These are phyloP conservation scores for Epinephelus lanceolatus DNA, from an alignment of 2,113 vertebrate genomes.

Conservation along the genomic window DNA sequence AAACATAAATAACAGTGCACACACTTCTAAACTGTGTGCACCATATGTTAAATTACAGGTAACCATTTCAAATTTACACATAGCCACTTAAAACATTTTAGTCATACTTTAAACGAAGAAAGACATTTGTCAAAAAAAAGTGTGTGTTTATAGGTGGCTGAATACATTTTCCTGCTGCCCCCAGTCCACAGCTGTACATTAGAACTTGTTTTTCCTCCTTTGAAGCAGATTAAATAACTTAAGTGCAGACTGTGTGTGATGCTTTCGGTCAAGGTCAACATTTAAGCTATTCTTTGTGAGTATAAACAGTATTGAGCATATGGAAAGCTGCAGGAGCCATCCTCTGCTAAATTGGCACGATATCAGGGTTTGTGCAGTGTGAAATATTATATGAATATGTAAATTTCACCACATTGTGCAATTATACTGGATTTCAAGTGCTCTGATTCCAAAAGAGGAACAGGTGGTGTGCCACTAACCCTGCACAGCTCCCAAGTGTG, in stretches of 20 bases:
- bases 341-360: background rate
- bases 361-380: background rate
- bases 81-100: too few species aligned
- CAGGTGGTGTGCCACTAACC: background rate
- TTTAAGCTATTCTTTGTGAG: background rate
- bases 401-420: background rate
- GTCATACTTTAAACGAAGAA: too few species aligned
- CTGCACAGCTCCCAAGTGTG: background rate
- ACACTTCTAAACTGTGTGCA: too few species aligned
- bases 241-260: background rate
- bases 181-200: too few species aligned
- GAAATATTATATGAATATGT: slow-evolving; percentile 12
- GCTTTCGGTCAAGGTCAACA: background rate
- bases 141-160: too few species aligned
- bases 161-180: too few species aligned
- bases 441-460: background rate
- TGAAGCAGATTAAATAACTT: background rate
- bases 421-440: background rate
- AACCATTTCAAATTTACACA: too few species aligned
- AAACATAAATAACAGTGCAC: too few species aligned
- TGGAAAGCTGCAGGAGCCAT: background rate
- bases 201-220: background rate
- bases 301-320: background rate
- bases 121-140: too few species aligned
- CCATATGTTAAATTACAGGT: too few species aligned